A percentile compares a stretch with the other conserved stretches of the same genome.
Evolutionary conservation across 2,888 invertebrate species (phyloP).

Genomic region (Phortica okadai): DNA sequence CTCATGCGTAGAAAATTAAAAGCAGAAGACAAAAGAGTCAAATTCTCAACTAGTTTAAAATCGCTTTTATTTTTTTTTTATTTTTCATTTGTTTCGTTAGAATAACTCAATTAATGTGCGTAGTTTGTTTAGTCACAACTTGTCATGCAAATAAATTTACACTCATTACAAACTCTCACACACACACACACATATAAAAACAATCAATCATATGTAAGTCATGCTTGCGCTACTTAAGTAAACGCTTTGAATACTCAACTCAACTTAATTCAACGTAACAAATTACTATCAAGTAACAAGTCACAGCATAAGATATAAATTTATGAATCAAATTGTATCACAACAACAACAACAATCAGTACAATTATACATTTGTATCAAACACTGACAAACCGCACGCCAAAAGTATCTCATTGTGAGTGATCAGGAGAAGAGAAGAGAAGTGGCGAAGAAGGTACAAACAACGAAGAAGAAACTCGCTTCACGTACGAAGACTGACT

Average conservation of each 20-base stretch:
- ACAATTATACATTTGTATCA: neutral
- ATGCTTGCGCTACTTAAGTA: neutral
- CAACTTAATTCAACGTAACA: neutral
- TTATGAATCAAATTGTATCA: slow-evolving; percentile 16
- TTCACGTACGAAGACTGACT: neutral
- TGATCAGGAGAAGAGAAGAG: neutral
- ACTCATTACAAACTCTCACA: neutral
- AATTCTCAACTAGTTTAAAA: neutral
- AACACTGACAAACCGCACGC: neutral
- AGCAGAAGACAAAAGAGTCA: neutral
- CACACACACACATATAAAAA: neutral
- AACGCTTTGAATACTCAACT: neutral
- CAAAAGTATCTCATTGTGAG: neutral
- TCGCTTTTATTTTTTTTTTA: neutral
- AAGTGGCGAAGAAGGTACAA: neutral
- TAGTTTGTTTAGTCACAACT: neutral
- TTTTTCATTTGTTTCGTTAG: neutral
- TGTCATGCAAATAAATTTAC: neutral
- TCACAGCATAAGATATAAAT: slow-evolving; percentile 8
- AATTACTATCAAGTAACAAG: neutral
- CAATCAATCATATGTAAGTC: neutral
- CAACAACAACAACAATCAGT: neutral
- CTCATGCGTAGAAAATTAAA: no score
- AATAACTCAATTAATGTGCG: slow-evolving; percentile 1
- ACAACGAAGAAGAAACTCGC: slow-evolving; percentile 26